These are phyloP conservation scores for Linnaemya vulpina DNA, from an alignment of 2,888 invertebrate genomes.

Conservation along the genomic window DNA sequence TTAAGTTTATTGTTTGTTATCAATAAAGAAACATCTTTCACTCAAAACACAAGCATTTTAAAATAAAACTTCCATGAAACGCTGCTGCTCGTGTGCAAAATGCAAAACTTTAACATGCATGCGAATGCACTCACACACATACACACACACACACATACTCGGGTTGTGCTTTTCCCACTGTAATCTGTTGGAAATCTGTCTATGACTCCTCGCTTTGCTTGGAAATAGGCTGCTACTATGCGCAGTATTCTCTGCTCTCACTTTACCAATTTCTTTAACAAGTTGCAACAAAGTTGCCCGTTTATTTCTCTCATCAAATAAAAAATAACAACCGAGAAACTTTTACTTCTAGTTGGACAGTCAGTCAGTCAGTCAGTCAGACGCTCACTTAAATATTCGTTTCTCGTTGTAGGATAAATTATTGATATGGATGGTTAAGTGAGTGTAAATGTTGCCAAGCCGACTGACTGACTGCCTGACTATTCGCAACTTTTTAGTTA, in stretches of 20 bases:
- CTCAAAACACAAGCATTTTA: constrained; percentile 37
- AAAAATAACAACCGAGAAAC: constrained; percentile 11
- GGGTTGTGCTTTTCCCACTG: neutral
- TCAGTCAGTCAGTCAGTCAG: constrained; percentile 3
- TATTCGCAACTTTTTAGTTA: constrained; percentile 11
- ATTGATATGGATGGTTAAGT: constrained; percentile 14
- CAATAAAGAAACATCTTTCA: constrained; percentile 50
- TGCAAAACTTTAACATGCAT: neutral
- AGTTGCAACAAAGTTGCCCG: constrained; percentile 57
- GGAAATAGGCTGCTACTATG: neutral
- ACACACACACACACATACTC: no score
- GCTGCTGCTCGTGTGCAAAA: neutral
- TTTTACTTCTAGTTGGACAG: constrained; percentile 2
- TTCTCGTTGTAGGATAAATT: constrained; percentile 26
- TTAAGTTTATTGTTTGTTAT: constrained; percentile 62
- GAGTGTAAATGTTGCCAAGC: constrained; percentile 8
- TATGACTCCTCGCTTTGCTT: neutral
- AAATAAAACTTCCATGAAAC: constrained; percentile 53
- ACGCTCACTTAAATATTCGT: constrained; percentile 8
- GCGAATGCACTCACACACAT: neutral
- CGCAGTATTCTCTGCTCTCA: neutral
- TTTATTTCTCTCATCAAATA: neutral
- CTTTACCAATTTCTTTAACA: constrained; percentile 14
- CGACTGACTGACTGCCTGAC: neutral
- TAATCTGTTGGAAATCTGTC: constrained; percentile 49